Percentiles rank a stretch among this genome's conserved stretches.
phyloP scores from a whole-genome alignment of 2,888 invertebrate genomes.

The Crematogaster levior region DNA sequence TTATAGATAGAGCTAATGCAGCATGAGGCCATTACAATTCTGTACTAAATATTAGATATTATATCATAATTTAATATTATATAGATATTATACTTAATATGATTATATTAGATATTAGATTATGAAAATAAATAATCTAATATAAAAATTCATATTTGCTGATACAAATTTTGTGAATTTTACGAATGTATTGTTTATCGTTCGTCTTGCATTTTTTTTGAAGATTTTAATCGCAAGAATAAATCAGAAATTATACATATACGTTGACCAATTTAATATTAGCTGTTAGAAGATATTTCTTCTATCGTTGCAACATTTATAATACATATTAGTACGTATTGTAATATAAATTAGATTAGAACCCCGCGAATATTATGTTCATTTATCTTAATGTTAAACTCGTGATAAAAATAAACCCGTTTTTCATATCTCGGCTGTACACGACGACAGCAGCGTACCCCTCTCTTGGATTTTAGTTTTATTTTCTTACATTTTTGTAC shows the following conservation, averaged over 20 bases:
- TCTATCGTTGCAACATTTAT: conserved; percentile 54
- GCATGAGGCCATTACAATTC: background rate
- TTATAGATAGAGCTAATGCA: background rate
- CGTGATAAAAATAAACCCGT: conserved; percentile 39
- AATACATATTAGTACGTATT: conserved; percentile 25
- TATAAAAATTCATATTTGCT: background rate
- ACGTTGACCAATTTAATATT: conserved; percentile 74
- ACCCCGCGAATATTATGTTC: conserved; percentile 41
- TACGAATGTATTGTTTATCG: background rate
- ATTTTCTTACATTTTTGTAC: conserved; percentile 83
- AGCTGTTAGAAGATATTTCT: conserved; percentile 58
- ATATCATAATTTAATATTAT: no score
- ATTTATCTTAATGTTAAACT: conserved; percentile 52
- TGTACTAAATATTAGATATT: conserved; percentile 19
- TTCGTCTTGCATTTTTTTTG: background rate
- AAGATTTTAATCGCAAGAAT: background rate
- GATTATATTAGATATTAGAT: no score
- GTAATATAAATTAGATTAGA: conserved; percentile 50
- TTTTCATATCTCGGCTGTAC: conserved; percentile 49
- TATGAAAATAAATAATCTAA: no score
- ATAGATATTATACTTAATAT: no score
- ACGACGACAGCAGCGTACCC: conserved; percentile 16
- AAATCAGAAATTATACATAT: conserved; percentile 54
- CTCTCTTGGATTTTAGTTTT: conserved; percentile 69
- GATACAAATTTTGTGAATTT: conserved; percentile 11